phyloP scores from a whole-genome alignment of 1,140 invertebrate genomes.

The Druon quercuslanigerum region DNA sequence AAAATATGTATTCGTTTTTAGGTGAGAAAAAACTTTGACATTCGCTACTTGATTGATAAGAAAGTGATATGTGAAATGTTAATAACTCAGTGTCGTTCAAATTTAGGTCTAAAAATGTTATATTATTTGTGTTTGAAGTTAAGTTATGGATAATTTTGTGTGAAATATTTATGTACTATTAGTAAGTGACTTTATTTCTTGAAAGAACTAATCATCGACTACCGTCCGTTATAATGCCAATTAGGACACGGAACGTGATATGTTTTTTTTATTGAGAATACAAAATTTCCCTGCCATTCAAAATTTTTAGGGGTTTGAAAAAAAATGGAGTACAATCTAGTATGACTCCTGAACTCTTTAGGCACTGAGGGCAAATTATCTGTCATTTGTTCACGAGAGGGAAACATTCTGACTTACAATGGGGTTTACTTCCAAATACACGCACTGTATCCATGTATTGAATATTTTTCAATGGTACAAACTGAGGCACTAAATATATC shows the following conservation, averaged over 20 bases:
- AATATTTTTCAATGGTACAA: constrained; percentile 35
- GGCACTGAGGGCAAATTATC: constrained; percentile 41
- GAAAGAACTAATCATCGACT: constrained; percentile 34
- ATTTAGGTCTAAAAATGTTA: too few relatives aligned
- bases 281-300: constrained; percentile 39
- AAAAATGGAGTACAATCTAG: constrained; percentile 45
- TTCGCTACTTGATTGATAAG: too few relatives aligned
- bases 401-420: constrained; percentile 43
- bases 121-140: too few relatives aligned
- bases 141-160: not conserved
- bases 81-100: too few relatives aligned
- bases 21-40: too few relatives aligned
- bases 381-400: constrained; percentile 35
- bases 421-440: constrained; percentile 40
- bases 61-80: too few relatives aligned
- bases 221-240: constrained; percentile 48
- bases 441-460: constrained; percentile 40
- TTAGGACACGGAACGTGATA: constrained; percentile 45
- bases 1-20: too few relatives aligned
- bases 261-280: constrained; percentile 43
- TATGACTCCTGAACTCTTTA: constrained; percentile 40
- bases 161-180: too few relatives aligned
- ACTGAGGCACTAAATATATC: constrained; percentile 38
- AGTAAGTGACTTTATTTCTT: too few relatives aligned
- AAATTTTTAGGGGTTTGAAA: constrained; percentile 48